Evolutionary conservation across 2,797 vertebrate genomes (phyloP).

Genomic region (Sorex maritimensis): DNA sequence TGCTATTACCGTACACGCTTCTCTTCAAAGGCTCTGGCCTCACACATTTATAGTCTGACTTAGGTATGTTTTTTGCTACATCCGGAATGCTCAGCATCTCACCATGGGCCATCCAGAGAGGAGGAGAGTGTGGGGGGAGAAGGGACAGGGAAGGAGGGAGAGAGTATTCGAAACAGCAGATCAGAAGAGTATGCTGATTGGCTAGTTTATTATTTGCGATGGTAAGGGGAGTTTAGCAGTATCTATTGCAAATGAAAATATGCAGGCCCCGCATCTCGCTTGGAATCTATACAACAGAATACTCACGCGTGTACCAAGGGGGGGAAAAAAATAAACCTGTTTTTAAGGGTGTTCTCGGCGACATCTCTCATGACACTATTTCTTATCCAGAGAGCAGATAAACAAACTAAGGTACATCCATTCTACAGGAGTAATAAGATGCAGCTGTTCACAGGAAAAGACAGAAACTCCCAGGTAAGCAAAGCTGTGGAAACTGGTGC

Average conservation of each 20-base stretch:
- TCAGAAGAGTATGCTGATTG: background rate
- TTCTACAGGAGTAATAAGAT: background rate
- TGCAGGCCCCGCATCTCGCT: fast-evolving
- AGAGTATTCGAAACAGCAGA: background rate
- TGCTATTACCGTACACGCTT: background rate
- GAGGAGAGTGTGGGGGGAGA: background rate
- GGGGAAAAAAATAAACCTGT: background rate
- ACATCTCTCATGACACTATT: background rate
- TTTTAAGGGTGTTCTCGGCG: background rate
- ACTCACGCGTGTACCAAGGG: background rate
- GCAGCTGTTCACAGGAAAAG: background rate
- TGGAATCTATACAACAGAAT: background rate
- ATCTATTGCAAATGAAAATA: background rate
- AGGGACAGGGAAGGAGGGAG: background rate
- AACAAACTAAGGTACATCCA: background rate
- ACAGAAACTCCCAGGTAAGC: background rate
- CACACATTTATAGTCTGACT: background rate
- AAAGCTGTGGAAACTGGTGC: background rate
- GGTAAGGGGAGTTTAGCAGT: background rate
- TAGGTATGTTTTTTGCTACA: background rate
- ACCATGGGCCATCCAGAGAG: too few species aligned
- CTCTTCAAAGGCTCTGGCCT: background rate
- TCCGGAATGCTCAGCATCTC: background rate
- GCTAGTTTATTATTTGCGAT: too few species aligned
- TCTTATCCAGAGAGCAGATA: background rate